Percentiles rank a stretch among this genome's conserved stretches.
Evolutionary conservation across 2,797 vertebrate genomes (phyloP).

Genomic region (Odontamblyopus rebecca): DNA sequence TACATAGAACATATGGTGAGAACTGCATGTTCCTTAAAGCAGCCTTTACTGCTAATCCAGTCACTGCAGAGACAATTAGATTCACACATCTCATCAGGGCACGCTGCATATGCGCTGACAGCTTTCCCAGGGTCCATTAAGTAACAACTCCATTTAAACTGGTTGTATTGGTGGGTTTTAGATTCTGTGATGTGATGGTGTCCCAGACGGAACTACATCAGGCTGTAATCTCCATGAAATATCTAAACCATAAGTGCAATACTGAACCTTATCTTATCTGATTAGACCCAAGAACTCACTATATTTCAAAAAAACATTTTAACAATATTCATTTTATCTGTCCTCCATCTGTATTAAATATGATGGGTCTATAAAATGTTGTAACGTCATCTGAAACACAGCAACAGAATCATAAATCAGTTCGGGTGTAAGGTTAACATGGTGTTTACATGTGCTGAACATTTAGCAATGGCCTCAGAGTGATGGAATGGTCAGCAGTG

Average conservation of each 20-base stretch:
- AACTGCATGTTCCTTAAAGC: conserved; percentile 14
- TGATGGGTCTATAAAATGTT: too few relatives aligned
- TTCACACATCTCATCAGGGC: conserved; percentile 45
- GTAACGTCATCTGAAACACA: too few relatives aligned
- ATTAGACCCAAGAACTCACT: too few relatives aligned
- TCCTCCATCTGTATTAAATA: too few relatives aligned
- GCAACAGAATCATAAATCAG: background rate
- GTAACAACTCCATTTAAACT: conserved; percentile 19
- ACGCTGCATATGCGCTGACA: conserved; percentile 31
- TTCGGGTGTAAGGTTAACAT: background rate
- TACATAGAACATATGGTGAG: background rate
- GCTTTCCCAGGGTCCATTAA: conserved; percentile 12
- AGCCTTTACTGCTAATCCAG: conserved; percentile 52
- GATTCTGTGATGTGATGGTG: too few relatives aligned
- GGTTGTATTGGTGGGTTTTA: background rate
- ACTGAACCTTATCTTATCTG: too few relatives aligned
- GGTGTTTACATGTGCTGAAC: conserved; percentile 23
- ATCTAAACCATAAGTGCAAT: too few relatives aligned
- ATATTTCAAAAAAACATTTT: too few relatives aligned
- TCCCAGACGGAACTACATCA: too few relatives aligned
- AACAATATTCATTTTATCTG: too few relatives aligned
- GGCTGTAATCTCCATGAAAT: too few relatives aligned
- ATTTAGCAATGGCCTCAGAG: conserved; percentile 37
- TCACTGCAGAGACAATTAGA: conserved; percentile 53
- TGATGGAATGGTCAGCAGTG: conserved; percentile 68